A percentile compares a stretch with the other conserved stretches of the same genome.
Conservation (phyloP, 1,140 invertebrate species). For the Micrasema minimum region DNA sequence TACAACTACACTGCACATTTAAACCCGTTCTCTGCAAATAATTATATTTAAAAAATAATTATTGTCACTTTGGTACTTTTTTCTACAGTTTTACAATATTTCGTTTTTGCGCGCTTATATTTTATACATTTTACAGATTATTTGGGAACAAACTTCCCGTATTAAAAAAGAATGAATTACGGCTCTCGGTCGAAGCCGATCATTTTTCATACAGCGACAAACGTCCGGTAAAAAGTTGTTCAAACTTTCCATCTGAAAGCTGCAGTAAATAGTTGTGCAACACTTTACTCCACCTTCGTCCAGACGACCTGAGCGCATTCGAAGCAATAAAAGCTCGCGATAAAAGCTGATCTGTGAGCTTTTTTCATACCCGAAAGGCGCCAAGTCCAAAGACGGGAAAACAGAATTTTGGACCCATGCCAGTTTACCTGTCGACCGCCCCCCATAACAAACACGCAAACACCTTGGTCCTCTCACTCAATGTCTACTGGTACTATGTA, state of each 20-base stretch:
- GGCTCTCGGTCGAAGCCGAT: too few relatives aligned
- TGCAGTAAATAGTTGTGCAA: constrained; percentile 24
- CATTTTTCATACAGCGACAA: too few relatives aligned
- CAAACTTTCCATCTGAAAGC: constrained; percentile 17
- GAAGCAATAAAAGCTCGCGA: constrained; percentile 58
- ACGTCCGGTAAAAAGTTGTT: not conserved
- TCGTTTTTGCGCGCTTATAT: too few relatives aligned
- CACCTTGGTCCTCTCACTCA: constrained; percentile 43
- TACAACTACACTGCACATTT: too few relatives aligned
- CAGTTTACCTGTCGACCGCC: constrained; percentile 63
- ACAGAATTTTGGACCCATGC: constrained; percentile 64
- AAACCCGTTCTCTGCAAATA: too few relatives aligned
- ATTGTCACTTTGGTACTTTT: too few relatives aligned
- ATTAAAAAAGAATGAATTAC: too few relatives aligned
- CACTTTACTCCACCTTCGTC: not conserved
- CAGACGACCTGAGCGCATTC: constrained; percentile 31
- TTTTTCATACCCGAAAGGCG: constrained; percentile 52
- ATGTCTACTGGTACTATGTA: constrained; percentile 7
- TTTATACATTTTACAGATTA: too few relatives aligned
- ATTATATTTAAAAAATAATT: too few relatives aligned
- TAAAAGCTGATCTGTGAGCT: constrained; percentile 68
- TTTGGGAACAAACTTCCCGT: too few relatives aligned
- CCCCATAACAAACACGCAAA: constrained; percentile 42
- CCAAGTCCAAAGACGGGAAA: constrained; percentile 61
- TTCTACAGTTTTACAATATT: too few relatives aligned